These are phyloP conservation scores for Camponotus vicinus DNA, from an alignment of 1,140 invertebrate species.

Conservation along the genomic window DNA sequence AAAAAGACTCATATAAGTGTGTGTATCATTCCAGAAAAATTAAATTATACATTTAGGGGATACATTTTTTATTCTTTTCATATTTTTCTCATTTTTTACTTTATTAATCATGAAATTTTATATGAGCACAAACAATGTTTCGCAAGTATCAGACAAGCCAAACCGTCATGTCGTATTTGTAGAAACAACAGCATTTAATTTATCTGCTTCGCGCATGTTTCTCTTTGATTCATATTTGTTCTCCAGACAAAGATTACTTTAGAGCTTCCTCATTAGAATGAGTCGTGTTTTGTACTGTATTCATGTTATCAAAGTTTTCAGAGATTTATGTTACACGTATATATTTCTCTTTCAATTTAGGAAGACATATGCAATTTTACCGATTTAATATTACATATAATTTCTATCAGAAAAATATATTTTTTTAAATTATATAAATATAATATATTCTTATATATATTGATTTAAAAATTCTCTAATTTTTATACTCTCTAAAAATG, in stretches of 20 bases:
- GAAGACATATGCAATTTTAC: too few species aligned
- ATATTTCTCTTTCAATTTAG: too few species aligned
- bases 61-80: not conserved
- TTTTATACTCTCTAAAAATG: not conserved
- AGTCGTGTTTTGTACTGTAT: too few species aligned
- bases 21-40: too few species aligned
- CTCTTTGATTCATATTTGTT: constrained; percentile 15
- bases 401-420: not conserved
- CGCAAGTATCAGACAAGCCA: constrained; percentile 21
- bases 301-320: too few species aligned
- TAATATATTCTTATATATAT: not conserved
- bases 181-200: constrained; percentile 9
- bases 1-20: not conserved
- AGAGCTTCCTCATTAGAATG: not conserved
- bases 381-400: not conserved
- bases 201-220: not conserved
- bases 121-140: constrained; percentile 13
- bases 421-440: not conserved
- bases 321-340: too few species aligned
- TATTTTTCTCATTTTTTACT: not conserved
- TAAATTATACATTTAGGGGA: not conserved
- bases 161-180: constrained; percentile 37
- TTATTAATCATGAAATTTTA: not conserved
- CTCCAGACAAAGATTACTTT: not conserved
- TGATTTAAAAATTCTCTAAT: not conserved